Evolutionary conservation across 2,797 vertebrate genomes (phyloP).

Genomic region (Graptemys geographica): DNA sequence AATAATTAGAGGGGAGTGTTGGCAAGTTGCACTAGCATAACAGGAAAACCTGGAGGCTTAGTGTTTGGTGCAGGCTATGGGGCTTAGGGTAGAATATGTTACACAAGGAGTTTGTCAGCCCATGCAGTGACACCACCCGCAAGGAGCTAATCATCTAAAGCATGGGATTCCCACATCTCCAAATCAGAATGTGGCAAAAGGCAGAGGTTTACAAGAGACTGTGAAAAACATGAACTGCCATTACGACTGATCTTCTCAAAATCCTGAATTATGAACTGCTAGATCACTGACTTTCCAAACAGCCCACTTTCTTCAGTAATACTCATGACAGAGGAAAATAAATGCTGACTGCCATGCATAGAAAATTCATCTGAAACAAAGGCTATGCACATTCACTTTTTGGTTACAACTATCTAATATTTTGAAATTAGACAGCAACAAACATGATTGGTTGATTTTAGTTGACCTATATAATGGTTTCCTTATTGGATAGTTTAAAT

Average conservation of each 20-base stretch:
- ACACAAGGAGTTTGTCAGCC: neutral
- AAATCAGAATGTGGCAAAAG: neutral
- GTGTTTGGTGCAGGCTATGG: neutral
- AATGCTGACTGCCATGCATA: neutral
- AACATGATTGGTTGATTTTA: conserved; percentile 22
- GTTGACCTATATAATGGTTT: neutral
- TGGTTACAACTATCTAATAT: neutral
- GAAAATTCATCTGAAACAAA: neutral
- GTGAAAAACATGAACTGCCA: neutral
- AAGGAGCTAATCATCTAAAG: neutral
- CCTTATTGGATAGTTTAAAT: neutral
- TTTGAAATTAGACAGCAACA: conserved; percentile 32
- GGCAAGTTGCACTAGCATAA: neutral
- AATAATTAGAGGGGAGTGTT: neutral
- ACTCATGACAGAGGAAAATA: neutral
- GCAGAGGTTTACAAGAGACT: neutral
- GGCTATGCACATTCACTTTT: neutral
- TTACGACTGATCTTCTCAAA: neutral
- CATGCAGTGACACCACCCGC: accelerated
- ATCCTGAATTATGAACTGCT: neutral
- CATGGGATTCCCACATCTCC: neutral
- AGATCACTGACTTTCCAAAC: neutral
- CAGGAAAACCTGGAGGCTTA: neutral
- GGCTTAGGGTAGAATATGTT: neutral
- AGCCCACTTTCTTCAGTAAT: neutral